Base-by-base conservation (phyloP, 2,113 vertebrate species). In the Phainopepla nitens region DNA sequence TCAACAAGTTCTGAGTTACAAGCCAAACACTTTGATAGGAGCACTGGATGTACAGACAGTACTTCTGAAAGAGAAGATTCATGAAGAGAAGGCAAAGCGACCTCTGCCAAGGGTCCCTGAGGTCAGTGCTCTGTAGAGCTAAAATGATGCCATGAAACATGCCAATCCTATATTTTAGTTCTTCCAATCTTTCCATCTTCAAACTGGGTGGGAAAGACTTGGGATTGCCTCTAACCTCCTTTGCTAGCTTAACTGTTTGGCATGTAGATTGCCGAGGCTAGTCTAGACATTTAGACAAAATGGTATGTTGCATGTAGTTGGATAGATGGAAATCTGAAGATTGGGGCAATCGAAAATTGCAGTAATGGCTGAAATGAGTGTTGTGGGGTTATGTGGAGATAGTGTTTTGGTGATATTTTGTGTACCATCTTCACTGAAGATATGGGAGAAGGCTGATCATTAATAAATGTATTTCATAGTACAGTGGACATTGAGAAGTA, bases 21-120 rank as follows among this genome's bases (percentile, higher is more conserved):
- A 99, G 97, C 99, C 99, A 97, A 99, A 99, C 89, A 98, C 98
- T 41, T 96, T 98, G 87, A 97, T 99, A 91, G 99, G 99, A 93
- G 98, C 98, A 35, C 97, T 99, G 95, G 97, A 99, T 1, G 96
- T 99, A 88, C 98, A 99, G 92, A 98, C 96, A 1, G 97, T 99
- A 65, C 94, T 98, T 95, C 98, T 99, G 96, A 99, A 99, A 95
- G 98, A 99, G 96, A 99, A 99, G 94, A 94, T 98, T 75, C 85
- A 89, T 0, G 99, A 99, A 96, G 99, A 98, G 71, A 99, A 98
- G 89, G 94, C 64, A 17, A 98, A 96, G n/a, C 97, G 98, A 60
- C 98, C 97, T 91, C 97, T 98, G 7, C 98, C 98, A 5, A 99
- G 98, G 97, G 97, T 98, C 90, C 99, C 99, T 64, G 99, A 99